Evolutionary conservation across 2,888 invertebrate genomes (phyloP), one percentile per base, ranked within the genome.

Genomic region (Vesta saturnalis): DNA sequence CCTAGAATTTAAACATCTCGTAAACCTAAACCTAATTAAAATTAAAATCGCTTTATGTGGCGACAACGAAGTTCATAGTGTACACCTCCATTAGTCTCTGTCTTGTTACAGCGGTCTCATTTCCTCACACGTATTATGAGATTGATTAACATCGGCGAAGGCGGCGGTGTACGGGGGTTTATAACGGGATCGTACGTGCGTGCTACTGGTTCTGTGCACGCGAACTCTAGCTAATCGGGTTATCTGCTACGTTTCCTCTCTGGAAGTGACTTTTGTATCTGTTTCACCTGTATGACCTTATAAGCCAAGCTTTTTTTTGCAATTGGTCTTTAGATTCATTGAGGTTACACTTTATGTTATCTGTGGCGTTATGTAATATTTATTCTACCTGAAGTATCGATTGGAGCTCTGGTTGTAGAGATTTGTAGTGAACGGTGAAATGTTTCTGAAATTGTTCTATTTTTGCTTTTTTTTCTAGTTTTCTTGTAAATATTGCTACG

Each of bases 81-180:
- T 66, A 66, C 66, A 63, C 65, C 64, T 67, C 60, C 73, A 73
- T 73, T 69, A 73, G 69, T 73, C 69, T 72, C 67, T 72, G 76
- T 76, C 76, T 74, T 73, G 74, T 75, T 75, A 73, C 65, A 70
- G 72, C 73, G 76, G 75, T 76, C 76, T 76, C 75, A 77, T 76
- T 77, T 77, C 77, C 76, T 77, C 72, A 73, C 75, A 77, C 76
- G 73, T 77, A 75, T 68, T 74, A 73, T 71, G 73, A 71, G 69
- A 73, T 69, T 71, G 73, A 73, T 73, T 73, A 73, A 73, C 71
- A 69, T 73, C 69, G 60, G 63, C 21, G 58, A 54, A 60, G 64
- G 67, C 30, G 67, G 64, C 35, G 63, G 63, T 47, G 63, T 59
- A 60, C 52, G 66, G 69, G 69, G 63, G 59, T 55, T 54, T 59